Evolutionary conservation across 2,797 vertebrate species (phyloP), one percentile per base, ranked within the genome.

Genomic region (Halcyon smyrnensis): DNA sequence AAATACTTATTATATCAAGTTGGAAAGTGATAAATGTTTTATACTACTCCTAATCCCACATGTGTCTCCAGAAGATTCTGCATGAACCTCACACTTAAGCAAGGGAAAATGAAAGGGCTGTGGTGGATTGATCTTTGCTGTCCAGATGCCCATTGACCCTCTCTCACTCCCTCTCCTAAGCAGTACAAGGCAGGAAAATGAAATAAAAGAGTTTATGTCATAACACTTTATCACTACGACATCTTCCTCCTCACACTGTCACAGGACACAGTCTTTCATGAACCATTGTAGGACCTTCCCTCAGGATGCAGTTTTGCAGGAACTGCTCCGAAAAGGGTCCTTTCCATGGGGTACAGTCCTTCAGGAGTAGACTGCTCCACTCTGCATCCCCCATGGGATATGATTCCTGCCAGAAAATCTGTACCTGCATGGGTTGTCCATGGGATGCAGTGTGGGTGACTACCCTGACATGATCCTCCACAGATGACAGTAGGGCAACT

Each of bases 211-310:
- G 11, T 2, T 79, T 6, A 1, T 21, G 25, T 51, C 34, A 11
- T 41, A 62, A 16, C 11, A 56, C 4, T 56, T 79, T 24, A 53
- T 23, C 14, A 4, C 23, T 62, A 32, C 15, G 10, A 37, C 23
- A 69, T 3, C 4, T 64, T 57, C 15, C 39, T 15, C 27, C 11
- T 71, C 45, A 65, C 18, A 27, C 11, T 54, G 17, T 23, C 19
- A 50, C 1, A 15, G 12, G 43, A 48, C 12, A 17, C 15, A 67
- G 23, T 37, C 11, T 12, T 63, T 53, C 24, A 25, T 48, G 2
- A 76, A 54, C 18, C 21, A 32, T 13, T 0, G 0, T 4, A 53
- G 3, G 7, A 79, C 5, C 12, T 59, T 80, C 39, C 39, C 41
- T 43, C 1, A 4, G 21, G 15, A 75, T 17, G 7, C 8, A 75